Conservation (phyloP, 2,113 vertebrate species). For the Pogona vitticeps region DNA sequence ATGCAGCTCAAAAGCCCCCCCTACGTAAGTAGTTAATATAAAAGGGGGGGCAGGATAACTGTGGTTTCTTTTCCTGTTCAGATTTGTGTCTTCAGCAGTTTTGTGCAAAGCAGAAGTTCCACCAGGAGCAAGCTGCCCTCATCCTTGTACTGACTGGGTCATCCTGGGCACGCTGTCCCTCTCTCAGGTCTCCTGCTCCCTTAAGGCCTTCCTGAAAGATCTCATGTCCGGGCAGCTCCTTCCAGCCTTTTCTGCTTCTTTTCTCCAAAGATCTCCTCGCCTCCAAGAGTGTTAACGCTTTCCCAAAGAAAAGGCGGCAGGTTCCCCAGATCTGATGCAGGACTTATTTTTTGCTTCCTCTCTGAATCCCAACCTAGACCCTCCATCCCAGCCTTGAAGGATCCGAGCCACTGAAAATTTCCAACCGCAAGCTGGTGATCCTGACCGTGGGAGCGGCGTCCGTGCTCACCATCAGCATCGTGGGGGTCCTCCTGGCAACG, state of each 20-base stretch:
- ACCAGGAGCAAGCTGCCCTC: neutral
- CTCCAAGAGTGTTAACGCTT: too few relatives aligned
- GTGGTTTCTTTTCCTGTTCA: too few relatives aligned
- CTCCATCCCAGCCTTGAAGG: conserved; percentile 23
- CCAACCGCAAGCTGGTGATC: conserved; percentile 42
- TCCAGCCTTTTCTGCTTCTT: too few relatives aligned
- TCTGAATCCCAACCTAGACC: neutral
- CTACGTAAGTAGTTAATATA: conserved; percentile 38
- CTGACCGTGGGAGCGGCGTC: conserved; percentile 32
- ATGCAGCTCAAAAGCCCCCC: conserved; percentile 46
- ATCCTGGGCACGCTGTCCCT: too few relatives aligned
- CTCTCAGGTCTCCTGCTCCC: too few relatives aligned
- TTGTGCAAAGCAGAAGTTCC: neutral
- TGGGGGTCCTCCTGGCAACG: conserved; percentile 47
- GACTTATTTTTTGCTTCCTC: too few relatives aligned
- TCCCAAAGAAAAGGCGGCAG: neutral
- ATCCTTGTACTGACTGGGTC: too few relatives aligned
- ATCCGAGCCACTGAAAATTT: neutral
- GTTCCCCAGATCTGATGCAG: neutral
- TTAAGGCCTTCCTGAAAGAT: too few relatives aligned
- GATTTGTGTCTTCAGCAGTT: neutral
- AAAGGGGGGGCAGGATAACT: neutral
- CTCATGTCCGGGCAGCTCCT: too few relatives aligned
- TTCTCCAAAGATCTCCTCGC: too few relatives aligned
- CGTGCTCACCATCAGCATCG: conserved; percentile 19